These are phyloP conservation scores for Sebastes fasciatus DNA, from an alignment of 2,113 vertebrate species.

Conservation along the genomic window DNA sequence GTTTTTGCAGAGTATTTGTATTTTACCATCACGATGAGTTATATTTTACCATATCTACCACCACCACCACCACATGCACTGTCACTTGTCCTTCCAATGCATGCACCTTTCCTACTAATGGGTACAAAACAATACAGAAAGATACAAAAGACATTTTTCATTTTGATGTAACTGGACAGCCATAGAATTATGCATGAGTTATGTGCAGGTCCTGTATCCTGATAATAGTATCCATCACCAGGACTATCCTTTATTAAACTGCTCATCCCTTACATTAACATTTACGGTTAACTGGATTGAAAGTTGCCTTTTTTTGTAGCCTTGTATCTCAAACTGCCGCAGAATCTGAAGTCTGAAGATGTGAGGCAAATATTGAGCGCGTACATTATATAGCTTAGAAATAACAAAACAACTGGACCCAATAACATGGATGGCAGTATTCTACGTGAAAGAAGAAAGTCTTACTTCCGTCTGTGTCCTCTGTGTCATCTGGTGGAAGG, in stretches of 20 bases:
- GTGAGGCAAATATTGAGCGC: not conserved
- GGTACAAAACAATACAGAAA: not conserved
- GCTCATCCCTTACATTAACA: not conserved
- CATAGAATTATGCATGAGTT: not conserved
- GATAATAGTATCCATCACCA: not conserved
- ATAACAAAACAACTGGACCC: not conserved
- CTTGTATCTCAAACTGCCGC: not conserved
- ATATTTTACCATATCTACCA: too few relatives aligned
- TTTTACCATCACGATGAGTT: not conserved
- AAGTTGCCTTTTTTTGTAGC: not conserved
- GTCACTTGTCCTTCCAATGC: not conserved
- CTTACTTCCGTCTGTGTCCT: slow-evolving; percentile 92
- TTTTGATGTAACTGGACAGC: not conserved
- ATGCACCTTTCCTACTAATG: not conserved
- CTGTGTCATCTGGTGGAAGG: slow-evolving; percentile 89
- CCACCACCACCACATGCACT: too few relatives aligned
- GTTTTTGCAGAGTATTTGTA: not conserved
- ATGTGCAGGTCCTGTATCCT: not conserved
- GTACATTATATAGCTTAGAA: not conserved
- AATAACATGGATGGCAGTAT: not conserved
- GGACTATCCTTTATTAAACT: not conserved
- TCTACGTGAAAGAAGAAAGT: not conserved
- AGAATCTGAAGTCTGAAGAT: not conserved
- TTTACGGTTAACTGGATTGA: not conserved
- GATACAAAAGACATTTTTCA: not conserved